phyloP scores from a whole-genome alignment of 1,140 invertebrate species.

The Mercenaria mercenaria region DNA sequence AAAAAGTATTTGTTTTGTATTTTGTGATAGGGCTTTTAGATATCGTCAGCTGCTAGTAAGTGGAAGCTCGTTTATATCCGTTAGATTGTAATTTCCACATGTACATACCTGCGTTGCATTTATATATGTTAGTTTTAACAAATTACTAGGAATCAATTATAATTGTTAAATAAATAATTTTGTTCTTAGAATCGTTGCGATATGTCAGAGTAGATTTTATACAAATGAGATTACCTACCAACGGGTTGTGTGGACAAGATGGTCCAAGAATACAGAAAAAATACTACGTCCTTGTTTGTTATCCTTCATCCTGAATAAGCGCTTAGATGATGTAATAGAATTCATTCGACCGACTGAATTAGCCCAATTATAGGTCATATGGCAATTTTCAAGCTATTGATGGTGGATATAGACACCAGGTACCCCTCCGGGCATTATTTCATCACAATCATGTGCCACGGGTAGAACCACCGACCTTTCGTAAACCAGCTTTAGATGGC shows the following conservation, averaged over 20 bases:
- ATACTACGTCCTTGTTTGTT: constrained; percentile 14
- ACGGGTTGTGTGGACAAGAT: constrained; percentile 35
- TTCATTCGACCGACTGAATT: no score
- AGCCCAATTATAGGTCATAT: no score
- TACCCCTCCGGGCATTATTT: no score
- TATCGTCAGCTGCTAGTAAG: not conserved
- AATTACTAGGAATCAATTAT: constrained; percentile 42
- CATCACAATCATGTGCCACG: no score
- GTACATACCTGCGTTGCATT: constrained; percentile 11
- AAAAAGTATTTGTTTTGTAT: constrained; percentile 8
- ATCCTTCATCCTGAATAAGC: not conserved
- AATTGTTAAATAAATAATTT: constrained; percentile 11
- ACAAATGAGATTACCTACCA: constrained; percentile 44
- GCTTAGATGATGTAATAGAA: no score
- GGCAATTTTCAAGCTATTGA: no score
- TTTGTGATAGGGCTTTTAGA: constrained; percentile 50
- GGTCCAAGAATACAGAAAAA: constrained; percentile 42
- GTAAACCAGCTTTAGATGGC: no score
- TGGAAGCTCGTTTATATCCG: not conserved
- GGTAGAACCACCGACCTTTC: no score
- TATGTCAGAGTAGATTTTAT: constrained; percentile 45
- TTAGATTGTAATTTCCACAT: not conserved
- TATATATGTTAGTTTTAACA: constrained; percentile 22
- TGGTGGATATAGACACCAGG: no score
- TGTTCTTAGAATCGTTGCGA: constrained; percentile 37